Evolutionary conservation across 2,797 vertebrate genomes (phyloP), one percentile per base, ranked within the genome.

Genomic region (Hylomyscus alleni): DNA sequence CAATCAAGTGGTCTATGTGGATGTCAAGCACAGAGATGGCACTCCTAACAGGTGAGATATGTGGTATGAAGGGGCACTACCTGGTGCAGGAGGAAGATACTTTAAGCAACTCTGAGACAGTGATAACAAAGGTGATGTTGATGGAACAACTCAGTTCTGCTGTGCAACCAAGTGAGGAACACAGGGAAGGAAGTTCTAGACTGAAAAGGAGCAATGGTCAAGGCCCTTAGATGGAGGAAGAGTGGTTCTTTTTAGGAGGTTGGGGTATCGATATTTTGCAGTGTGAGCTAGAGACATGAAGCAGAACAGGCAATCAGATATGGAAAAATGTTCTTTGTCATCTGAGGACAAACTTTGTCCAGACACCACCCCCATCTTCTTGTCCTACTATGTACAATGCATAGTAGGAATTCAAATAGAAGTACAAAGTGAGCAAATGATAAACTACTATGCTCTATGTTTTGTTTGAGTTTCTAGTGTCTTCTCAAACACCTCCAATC

Each of bases 301-400:
- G 54, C 3, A 34, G 26, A 50, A 37, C 1, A 22, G 60, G 14
- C 44, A 62, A 17, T 88, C 3, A 8, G 50, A 40, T 0, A 0
- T 15, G 78, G 13, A 9, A 22, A 75, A 6, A 15, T 24, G 0
- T 34, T 54, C 34, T 52, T 34, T 34, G 22, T 54, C n/a, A n/a
- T 89, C n/a, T 62, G 37, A 37, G 12, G n/a, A 6, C 40, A 20
- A 80, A 50, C 60, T 47, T 19, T 50, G 22, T 20, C 14, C 0
- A 10, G 72, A 5, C 26, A 3, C 3, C 1, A 13, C 6, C 31
- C 31, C 75, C 34, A 37, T 22, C 34, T 54, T 1, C 0, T 5
- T 31, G 56, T 52, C 40, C 58, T 6, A 40, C 56, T 37, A 1
- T 9, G 20, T 8, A 9, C 67, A 67, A 31, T 52, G 1, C 34